Evolutionary conservation across 2,888 invertebrate species (phyloP), one percentile per base, ranked within the genome.

Genomic region (Sclerodermus sp.): DNA sequence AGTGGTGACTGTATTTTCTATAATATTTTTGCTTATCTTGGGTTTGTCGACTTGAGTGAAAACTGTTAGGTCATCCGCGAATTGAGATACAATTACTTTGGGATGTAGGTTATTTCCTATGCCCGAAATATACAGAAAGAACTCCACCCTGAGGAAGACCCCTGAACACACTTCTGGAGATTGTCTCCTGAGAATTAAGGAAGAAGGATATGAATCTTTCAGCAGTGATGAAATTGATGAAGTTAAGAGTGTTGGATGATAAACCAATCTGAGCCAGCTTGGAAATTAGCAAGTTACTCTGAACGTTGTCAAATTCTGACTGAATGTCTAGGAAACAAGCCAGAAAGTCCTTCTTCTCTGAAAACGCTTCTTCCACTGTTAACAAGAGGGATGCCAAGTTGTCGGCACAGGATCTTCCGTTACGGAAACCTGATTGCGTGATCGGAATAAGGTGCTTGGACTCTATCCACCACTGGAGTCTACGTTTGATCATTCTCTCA

Each of bases 401-500:
- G 10, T 58, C 57, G 9, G 17, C 13, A 18, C 57, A 57, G 4
- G 55, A 53, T 18, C 23, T 34, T 0, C 55, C 53, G 8, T 45
- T 43, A 1, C 54, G 36, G 31, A 60, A 57, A 1, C 57, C 55
- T 14, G 40, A 32, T 37, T 53, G 54, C 15, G 23, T 18, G 0
- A 29, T n/a, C 6, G 53, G 53, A 8, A 8, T 49, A 30, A 1
- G 53, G 38, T 14, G 12, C 10, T 36, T n/a, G n/a, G n/a, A n/a
- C n/a, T 60, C 60, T 1, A 34, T 42, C 55, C 55, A 58, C 56
- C 52, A 51, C 16, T 54, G 47, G 23, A 56, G 40, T 9, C 37
- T 18, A 23, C 46, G 51, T 40, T 56, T 58, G 0, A 56, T 29
- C 17, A 56, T 39, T 14, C 48, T 50, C 42, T 58, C 55, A 23